Evolutionary conservation across 2,113 vertebrate genomes (phyloP).

Genomic region (Sapayoa aenigma): DNA sequence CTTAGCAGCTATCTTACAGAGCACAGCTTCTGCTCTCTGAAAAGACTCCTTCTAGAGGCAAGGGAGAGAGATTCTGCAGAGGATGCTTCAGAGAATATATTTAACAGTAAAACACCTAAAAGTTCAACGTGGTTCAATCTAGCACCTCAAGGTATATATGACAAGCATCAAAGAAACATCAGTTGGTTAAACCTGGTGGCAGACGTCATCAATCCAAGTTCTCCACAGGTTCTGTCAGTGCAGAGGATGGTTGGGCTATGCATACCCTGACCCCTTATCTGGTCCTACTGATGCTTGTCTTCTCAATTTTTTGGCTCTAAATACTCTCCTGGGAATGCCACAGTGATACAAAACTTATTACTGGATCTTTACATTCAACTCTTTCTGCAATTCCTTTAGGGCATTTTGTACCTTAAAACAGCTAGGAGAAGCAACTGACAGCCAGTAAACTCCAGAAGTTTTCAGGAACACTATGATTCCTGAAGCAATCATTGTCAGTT

Average conservation of each 20-base stretch:
- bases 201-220: background rate
- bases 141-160: background rate
- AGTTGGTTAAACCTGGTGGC: background rate
- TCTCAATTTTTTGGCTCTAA: background rate
- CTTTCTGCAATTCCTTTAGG: background rate
- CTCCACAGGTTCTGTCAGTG: background rate
- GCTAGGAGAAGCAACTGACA: background rate
- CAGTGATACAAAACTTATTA: background rate
- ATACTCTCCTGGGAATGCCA: background rate
- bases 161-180: background rate
- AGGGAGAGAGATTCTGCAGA: background rate
- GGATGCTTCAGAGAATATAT: background rate
- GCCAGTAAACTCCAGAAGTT: constrained; percentile 1
- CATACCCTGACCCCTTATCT: rapidly evolving
- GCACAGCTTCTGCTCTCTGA: background rate
- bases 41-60: background rate
- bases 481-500: background rate
- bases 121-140: background rate
- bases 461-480: background rate
- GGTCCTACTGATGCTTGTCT: background rate
- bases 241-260: background rate
- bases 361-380: background rate
- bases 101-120: background rate
- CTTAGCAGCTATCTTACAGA: background rate
- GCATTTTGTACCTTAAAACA: background rate